Percentiles rank a stretch among this genome's conserved stretches.
Evolutionary conservation across 2,888 invertebrate species (phyloP).

Genomic region (Drosophila rellima): DNA sequence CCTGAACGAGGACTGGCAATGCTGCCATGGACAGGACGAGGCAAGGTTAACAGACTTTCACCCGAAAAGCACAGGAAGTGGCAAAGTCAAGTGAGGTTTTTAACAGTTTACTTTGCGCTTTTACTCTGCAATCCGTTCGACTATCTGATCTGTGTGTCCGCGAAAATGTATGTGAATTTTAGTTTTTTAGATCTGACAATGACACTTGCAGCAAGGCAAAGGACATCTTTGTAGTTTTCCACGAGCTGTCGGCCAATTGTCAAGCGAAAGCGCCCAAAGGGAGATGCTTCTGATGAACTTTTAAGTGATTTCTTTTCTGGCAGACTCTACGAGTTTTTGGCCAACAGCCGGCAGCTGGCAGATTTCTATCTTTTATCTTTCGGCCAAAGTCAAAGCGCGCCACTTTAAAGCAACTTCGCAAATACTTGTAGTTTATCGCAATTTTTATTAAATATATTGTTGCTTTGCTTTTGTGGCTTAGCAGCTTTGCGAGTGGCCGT

Average conservation of each 20-base stretch:
- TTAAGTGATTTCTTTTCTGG: constrained; percentile 66
- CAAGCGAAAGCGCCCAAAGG: constrained; percentile 34
- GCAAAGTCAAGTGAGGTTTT: constrained; percentile 21
- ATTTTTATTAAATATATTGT: constrained; percentile 37
- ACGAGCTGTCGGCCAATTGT: constrained; percentile 55
- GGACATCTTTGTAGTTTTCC: constrained; percentile 33
- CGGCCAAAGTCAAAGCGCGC: constrained; percentile 14
- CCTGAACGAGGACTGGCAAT: neutral
- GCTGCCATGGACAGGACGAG: neutral
- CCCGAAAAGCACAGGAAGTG: constrained; percentile 16
- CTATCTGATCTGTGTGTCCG: constrained; percentile 4
- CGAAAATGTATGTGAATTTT: neutral
- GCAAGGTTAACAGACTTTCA: neutral
- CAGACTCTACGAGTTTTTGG: constrained; percentile 21
- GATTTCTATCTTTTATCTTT: neutral
- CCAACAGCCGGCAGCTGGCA: constrained; percentile 26
- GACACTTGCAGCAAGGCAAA: constrained; percentile 39
- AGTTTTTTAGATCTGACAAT: constrained; percentile 22
- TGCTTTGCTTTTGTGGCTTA: constrained; percentile 15
- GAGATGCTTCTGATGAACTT: constrained; percentile 59
- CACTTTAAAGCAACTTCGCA: constrained; percentile 20
- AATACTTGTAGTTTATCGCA: constrained; percentile 10
- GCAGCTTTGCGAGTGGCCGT: neutral
- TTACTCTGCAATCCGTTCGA: neutral
- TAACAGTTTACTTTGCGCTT: constrained; percentile 31